Base-by-base conservation (phyloP, 2,797 vertebrate genomes). In the Limnodromus scolopaceus region DNA sequence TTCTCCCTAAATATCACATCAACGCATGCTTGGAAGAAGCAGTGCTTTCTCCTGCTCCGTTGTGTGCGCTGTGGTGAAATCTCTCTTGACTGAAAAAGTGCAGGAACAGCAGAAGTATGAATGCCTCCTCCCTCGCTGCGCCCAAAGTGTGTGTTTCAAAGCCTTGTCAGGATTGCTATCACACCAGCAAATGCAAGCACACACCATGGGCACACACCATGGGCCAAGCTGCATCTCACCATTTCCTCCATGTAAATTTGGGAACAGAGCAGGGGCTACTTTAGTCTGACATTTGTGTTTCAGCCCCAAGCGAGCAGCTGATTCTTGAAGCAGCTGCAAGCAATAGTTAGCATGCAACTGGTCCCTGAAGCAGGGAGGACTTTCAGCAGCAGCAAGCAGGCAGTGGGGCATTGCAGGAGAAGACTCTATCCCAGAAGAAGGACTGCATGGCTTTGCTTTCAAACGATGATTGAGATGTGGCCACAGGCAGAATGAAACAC, bases 281-380 rank as follows among this genome's bases (percentile, higher is more conserved):
- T 84, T 34, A 80, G 54, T 32, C 28, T 74, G 38, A 16, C 34
- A 7, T 32, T n/a, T 23, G 45, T 70, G 13, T 87, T 82, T 88
- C 41, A 43, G 48, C 48, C 76, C 38, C 54, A 81, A 8, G 65
- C 1, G 1, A 77, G 68, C 30, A 22, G 74, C 15, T 7, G 9
- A 27, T 54, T 82, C 63, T 66, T 65, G 58, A 83, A 60, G 41
- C 23, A 87, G 55, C 57, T 74, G 43, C 57, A 39, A 68, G n/a
- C 39, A 57, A 18, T 39, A 69, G 32, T 10, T 68, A 69, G 49
- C 0, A 0, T 43, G 25, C 28, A 75, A 84, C 18, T 0, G 0
- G 51, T 30, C 28, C 10, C 24, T 9, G 54, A 63, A 27, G 32
- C 64, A 24, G 48, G 34, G 54, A 84, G 46, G 12, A 38, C 30